Evolutionary conservation across 2,113 vertebrate genomes (phyloP).

Genomic region (Neofelis nebulosa): DNA sequence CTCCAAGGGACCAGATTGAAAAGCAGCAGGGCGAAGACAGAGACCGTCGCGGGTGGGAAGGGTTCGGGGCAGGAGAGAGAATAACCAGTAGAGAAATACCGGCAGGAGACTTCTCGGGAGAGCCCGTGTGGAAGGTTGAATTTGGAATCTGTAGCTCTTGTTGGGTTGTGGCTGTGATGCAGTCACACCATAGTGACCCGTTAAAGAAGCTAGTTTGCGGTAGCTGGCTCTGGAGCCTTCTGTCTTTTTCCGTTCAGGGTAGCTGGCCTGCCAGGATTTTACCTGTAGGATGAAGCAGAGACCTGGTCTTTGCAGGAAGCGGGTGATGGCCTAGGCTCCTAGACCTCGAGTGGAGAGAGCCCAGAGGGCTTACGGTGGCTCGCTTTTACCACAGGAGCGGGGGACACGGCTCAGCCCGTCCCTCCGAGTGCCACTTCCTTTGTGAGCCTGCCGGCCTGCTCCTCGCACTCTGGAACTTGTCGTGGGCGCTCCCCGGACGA

Average conservation of each 20-base stretch:
- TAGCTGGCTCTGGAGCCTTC: background rate
- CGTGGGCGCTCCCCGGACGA: background rate
- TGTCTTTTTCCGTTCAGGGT: background rate
- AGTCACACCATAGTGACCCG: background rate
- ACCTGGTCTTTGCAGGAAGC: background rate
- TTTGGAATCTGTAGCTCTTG: background rate
- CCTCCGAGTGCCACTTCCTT: rapidly evolving
- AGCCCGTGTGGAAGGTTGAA: background rate
- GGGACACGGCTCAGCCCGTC: background rate
- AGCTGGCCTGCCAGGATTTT: background rate
- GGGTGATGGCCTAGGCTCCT: background rate
- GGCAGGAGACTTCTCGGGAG: background rate
- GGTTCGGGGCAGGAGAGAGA: background rate
- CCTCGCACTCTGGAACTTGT: background rate
- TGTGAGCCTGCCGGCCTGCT: background rate
- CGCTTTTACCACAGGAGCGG: background rate
- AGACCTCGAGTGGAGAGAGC: background rate
- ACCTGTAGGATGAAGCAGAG: background rate
- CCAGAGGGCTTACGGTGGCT: background rate
- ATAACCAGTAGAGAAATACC: too few relatives aligned
- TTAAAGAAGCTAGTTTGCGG: background rate
- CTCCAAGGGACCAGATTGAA: background rate
- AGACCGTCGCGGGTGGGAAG: background rate
- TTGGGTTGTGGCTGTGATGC: background rate
- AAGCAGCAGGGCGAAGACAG: background rate